These are phyloP conservation scores for Pseudorasbora parva DNA, from an alignment of 2,113 vertebrate genomes.

Conservation along the genomic window DNA sequence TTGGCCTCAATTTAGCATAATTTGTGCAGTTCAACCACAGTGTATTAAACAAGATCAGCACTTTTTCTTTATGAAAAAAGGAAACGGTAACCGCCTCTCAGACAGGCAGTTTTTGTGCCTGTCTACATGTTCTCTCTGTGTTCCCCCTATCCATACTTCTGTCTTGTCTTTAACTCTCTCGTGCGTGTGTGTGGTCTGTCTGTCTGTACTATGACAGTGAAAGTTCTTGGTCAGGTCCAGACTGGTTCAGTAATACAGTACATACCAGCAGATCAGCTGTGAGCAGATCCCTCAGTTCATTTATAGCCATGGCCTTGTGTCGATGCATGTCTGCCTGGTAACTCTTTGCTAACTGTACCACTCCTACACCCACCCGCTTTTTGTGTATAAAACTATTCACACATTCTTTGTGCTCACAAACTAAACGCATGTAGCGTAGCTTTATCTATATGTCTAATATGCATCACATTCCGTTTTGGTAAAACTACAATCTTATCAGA, in stretches of 20 bases:
- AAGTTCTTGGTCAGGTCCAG: conserved; percentile 77
- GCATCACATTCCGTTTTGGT: neutral
- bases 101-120: neutral
- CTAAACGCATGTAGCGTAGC: no score
- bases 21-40: conserved; percentile 13
- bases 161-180: conserved; percentile 40
- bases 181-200: conserved; percentile 54
- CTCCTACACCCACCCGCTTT: conserved; percentile 49
- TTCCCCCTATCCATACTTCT: conserved; percentile 43
- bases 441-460: neutral
- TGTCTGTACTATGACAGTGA: conserved; percentile 67
- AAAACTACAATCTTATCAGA: neutral
- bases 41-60: conserved; percentile 24
- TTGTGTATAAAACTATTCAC: neutral
- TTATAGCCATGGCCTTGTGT: conserved; percentile 83
- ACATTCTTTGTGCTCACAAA: neutral
- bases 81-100: conserved; percentile 19
- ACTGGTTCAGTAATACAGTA: conserved; percentile 80
- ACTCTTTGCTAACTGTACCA: conserved; percentile 68
- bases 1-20: conserved; percentile 4
- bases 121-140: conserved; percentile 2
- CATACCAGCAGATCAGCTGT: conserved; percentile 81
- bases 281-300: conserved; percentile 77
- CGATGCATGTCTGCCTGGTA: conserved; percentile 80
- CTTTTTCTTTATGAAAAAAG: conserved; percentile 6